Base-by-base conservation (phyloP, 1,140 invertebrate genomes). In the Megalonaias nervosa region DNA sequence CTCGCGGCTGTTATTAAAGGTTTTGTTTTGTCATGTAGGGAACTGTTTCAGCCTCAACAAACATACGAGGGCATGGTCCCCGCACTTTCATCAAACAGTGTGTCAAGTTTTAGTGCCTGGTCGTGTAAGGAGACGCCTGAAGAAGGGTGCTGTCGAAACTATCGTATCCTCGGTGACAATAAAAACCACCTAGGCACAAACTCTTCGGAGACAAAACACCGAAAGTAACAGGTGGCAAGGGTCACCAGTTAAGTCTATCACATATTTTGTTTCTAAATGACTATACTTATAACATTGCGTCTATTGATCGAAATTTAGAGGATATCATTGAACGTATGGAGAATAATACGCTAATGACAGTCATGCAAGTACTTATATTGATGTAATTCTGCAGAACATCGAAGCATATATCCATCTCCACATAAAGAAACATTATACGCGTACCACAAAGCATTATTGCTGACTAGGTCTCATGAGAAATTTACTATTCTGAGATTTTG, bases 121-220 rank as follows among this genome's bases (percentile, higher is more conserved):
- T n/a, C n/a, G n/a, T n/a, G n/a, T n/a, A n/a, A n/a, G n/a, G n/a
- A n/a, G n/a, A n/a, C n/a, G n/a, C n/a, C n/a, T n/a, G n/a, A n/a
- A n/a, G 57, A 71, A 71, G 31, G 57, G 12, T 26, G 69, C 69
- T 9, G 57, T 71, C 1, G 56, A 15, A 58, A 71, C 56, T 15
- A 11, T 71, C 2, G 58, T 60, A 23, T 71, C 69, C 4, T 71
- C 15, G 69, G n/a, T 31, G 6, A 71, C 69, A 12, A 3, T 58
- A 71, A 58, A n/a, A 71, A 60, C 56, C 69, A 26, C 31, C 23
- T 59, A 15, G 69, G 31, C 56, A 58, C 2, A 59, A 71, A 26
- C 57, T 71, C 1, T 71, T 71, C 14, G 26, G 69, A 71, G 69
- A 71, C 26, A 60, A 60, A 60, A 71, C 69, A 60, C 69, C 69